Evolutionary conservation across 2,113 vertebrate species (phyloP).

Genomic region (Sisor rabdophorus): DNA sequence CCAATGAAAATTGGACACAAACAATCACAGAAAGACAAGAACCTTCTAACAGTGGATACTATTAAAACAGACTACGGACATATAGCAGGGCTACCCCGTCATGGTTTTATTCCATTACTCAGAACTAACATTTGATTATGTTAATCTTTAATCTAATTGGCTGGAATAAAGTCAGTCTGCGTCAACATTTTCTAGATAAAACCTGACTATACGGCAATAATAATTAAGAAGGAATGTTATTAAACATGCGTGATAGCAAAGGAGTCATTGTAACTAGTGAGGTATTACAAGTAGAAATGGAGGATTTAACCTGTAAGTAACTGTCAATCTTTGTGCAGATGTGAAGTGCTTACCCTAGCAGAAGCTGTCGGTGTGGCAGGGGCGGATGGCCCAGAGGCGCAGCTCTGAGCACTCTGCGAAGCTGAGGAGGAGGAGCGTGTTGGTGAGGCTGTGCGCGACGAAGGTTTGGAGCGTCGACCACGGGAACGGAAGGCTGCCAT

Average conservation of each 20-base stretch:
- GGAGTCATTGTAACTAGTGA: not conserved
- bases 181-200: not conserved
- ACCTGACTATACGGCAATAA: too few species aligned
- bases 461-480: conserved; percentile 90
- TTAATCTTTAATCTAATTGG: not conserved
- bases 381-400: conserved; percentile 87
- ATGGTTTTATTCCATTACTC: not conserved
- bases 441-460: conserved; percentile 89
- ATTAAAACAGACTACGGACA: conserved; percentile 2
- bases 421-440: conserved; percentile 93
- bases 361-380: conserved; percentile 88
- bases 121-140: not conserved
- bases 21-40: conserved; percentile 12
- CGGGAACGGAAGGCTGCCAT: conserved; percentile 91
- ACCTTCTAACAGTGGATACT: not conserved
- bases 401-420: conserved; percentile 93
- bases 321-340: not conserved
- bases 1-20: conserved; percentile 21
- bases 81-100: not conserved
- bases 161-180: not conserved
- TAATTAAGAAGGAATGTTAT: too few species aligned
- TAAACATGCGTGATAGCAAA: not conserved
- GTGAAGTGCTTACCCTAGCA: conserved; percentile 75
- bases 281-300: not conserved
- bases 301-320: not conserved